Base-by-base conservation (phyloP, 53 echinoderm and acorn worm genomes). In the Paracentrotus lividus region DNA sequence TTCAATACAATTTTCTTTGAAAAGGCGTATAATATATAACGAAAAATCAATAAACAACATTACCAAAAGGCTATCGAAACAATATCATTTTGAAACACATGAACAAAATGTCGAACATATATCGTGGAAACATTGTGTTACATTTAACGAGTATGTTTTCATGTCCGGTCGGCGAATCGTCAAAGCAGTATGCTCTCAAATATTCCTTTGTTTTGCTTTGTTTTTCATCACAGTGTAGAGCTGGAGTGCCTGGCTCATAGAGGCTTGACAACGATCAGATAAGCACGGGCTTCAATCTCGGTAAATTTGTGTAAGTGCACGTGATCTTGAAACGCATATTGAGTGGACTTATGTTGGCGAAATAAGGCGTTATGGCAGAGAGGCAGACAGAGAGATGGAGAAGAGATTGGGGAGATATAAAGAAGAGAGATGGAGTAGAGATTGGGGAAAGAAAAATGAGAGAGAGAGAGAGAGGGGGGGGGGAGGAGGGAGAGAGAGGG, bases 241-340 rank as follows among this genome's bases (percentile, higher is more conserved):
- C 40, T 7, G 72, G 36, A 40, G 72, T 7, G 21, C 40, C 20
- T 14, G 72, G 18, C 40, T 40, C 40, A 36, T 18, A 72, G 14
- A 5, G 5, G 36, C 38, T 21, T 36, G 16, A 5, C 36, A 36
- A 40, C 20, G 16, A 20, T 72, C 36, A 38, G 72, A 72, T 72
- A 72, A 72, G 72, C 18, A 72, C 38, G 40, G 21, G 36, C 40
- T 38, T 15, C 72, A 72, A 72, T 72, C 72, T 72, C 36, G 38
- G 72, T 72, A 72, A 72, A 72, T 72, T 72, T 72, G 72, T n/a
- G 72, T 72, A 72, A 72, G 72, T 72, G 72, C 40, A 72, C 40
- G 72, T 40, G 40, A 72, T 72, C 5, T 36, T 15, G 72, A 72
- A 72, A 21, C 20, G 20, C 38, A 72, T 36, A 72, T 72, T 36